phyloP scores from a whole-genome alignment of 2,888 invertebrate species.

The Hypomecis atomaria region DNA sequence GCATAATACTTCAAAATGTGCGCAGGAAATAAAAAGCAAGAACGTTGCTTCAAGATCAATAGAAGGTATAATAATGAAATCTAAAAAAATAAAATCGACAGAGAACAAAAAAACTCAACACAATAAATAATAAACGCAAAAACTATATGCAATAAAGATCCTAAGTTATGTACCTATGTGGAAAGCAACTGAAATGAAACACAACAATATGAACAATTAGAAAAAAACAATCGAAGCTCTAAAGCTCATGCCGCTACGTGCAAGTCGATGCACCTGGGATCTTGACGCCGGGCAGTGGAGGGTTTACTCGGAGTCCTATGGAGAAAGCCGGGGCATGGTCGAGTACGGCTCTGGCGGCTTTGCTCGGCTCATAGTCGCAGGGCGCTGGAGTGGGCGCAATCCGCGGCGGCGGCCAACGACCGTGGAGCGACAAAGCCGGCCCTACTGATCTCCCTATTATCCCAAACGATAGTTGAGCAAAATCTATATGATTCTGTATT shows the following conservation, averaged over 20 bases:
- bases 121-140: not conserved
- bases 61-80: too few species aligned
- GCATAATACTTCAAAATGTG: not conserved
- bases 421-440: conserved; percentile 91
- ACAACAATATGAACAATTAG: not conserved
- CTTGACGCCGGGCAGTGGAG: conserved; percentile 72
- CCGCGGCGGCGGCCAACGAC: conserved; percentile 89
- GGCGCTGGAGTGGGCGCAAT: conserved; percentile 91
- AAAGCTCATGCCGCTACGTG: conserved; percentile 29
- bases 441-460: conserved; percentile 87
- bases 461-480: not conserved
- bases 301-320: conserved; percentile 84
- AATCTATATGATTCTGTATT: not conserved
- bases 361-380: conserved; percentile 94
- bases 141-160: not conserved
- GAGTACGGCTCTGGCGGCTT: conserved; percentile 83
- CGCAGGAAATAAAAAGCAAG: not conserved
- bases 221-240: conserved; percentile 5
- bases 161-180: conserved; percentile 28
- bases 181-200: not conserved
- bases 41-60: too few species aligned
- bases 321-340: conserved; percentile 86
- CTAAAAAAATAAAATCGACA: too few species aligned
- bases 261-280: conserved; percentile 79
- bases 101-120: not conserved